phyloP scores from a whole-genome alignment of 2,888 invertebrate genomes.

The Gibbula magus region DNA sequence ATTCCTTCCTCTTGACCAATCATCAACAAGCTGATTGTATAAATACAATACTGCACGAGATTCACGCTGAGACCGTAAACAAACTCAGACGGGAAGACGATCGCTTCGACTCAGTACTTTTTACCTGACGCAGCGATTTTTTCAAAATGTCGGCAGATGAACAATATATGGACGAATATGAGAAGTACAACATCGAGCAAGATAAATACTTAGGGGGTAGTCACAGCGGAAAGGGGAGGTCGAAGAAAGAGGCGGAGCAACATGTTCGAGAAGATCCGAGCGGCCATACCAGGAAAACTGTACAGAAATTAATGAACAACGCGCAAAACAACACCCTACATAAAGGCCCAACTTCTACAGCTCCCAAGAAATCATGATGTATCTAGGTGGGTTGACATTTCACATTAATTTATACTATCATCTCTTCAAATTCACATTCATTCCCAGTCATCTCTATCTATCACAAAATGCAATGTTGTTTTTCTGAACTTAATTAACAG shows the following conservation, averaged over 20 bases:
- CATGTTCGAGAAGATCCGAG: slow-evolving; percentile 94
- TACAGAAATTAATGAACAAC: slow-evolving; percentile 74
- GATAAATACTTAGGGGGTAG: slow-evolving; percentile 91
- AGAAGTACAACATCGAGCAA: slow-evolving; percentile 94
- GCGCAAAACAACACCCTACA: slow-evolving; percentile 52
- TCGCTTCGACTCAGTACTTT: neutral
- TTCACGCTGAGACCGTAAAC: neutral
- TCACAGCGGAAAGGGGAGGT: slow-evolving; percentile 92
- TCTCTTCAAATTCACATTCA: too few relatives aligned
- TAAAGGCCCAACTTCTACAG: neutral
- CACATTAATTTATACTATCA: too few relatives aligned
- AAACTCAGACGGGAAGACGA: neutral
- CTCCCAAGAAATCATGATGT: neutral
- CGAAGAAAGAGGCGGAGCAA: slow-evolving; percentile 90
- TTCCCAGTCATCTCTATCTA: too few relatives aligned
- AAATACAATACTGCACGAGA: neutral
- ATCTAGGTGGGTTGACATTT: neutral
- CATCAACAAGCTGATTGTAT: neutral
- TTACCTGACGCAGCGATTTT: neutral
- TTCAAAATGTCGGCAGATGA: slow-evolving; percentile 31
- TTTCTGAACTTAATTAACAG: too few relatives aligned
- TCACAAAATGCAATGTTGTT: too few relatives aligned
- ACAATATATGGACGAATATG: slow-evolving; percentile 80
- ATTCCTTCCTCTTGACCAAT: neutral
- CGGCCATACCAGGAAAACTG: slow-evolving; percentile 94